phyloP scores from a whole-genome alignment of 2,888 invertebrate genomes.

The Lumbricus terrestris region DNA sequence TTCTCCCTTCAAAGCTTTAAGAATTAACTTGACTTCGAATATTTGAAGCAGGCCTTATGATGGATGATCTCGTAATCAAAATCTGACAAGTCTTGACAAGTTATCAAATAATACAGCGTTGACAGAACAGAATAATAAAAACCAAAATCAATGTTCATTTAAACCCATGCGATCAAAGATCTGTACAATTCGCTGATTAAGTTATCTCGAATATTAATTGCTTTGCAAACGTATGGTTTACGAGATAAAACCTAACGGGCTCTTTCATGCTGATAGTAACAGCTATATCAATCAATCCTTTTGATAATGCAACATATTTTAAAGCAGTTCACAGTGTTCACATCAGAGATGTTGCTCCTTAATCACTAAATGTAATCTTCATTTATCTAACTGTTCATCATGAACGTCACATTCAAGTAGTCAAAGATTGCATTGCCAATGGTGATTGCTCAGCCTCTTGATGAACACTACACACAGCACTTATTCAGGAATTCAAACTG shows the following conservation, averaged over 20 bases:
- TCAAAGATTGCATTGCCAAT: neutral
- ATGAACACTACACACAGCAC: neutral
- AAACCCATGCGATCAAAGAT: neutral
- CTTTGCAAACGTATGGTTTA: neutral
- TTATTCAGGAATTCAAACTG: neutral
- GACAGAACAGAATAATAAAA: neutral
- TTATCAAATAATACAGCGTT: neutral
- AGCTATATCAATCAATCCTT: neutral
- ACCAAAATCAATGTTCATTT: neutral
- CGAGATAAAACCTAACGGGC: neutral
- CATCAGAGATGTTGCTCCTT: neutral
- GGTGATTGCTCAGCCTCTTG: neutral
- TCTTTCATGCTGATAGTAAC: neutral
- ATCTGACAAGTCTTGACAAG: neutral
- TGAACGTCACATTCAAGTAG: neutral
- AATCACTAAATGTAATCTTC: neutral
- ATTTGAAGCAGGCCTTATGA: neutral
- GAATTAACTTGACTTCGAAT: neutral
- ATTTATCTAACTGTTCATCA: neutral
- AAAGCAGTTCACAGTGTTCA: neutral
- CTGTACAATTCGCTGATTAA: neutral
- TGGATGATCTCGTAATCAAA: neutral
- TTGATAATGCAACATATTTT: neutral
- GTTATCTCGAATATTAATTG: neutral
- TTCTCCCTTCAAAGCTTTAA: neutral